Evolutionary conservation across 2,113 vertebrate genomes (phyloP), one percentile per base, ranked within the genome.

Genomic region (Pachypanchax playfairii): DNA sequence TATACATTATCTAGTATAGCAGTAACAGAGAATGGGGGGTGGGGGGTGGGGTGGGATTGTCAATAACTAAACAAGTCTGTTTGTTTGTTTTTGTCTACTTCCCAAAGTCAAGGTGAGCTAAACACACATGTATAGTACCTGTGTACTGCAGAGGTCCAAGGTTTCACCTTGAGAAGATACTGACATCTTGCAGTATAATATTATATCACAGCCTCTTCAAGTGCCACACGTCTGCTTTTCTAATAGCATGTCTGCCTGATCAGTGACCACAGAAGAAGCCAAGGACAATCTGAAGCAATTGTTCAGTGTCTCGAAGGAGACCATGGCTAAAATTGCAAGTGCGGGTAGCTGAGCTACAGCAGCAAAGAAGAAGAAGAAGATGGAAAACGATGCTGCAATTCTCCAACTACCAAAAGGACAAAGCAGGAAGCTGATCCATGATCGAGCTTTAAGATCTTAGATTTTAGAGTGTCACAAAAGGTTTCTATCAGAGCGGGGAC

Each of bases 31-130:
- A n/a, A n/a, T n/a, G n/a, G n/a, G n/a, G n/a, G n/a, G n/a, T n/a
- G n/a, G n/a, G n/a, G n/a, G n/a, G n/a, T n/a, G n/a, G n/a, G n/a
- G n/a, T n/a, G n/a, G n/a, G n/a, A n/a, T n/a, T 50, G 17, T 12
- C 26, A 50, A 41, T 15, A 41, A 18, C 6, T 2, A 41, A 7
- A n/a, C 15, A 17, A 42, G n/a, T 42, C 33, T 12, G 6, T 42
- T 8, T 42, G 4, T 42, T 18, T 20, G 4, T 91, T 90, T 91
- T 84, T 74, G 73, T 57, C 68, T 69, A 80, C 79, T 79, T 81
- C 78, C 75, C 79, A 75, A 88, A 87, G 88, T 89, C 85, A 80
- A 84, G 75, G 66, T 85, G 81, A 82, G 86, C 81, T 63, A 56
- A 64, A 53, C 73, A 72, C 67, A 67, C 50, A 42, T 56, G n/a